Percentiles rank a stretch among this genome's conserved stretches.
phyloP scores from a whole-genome alignment of 1,140 invertebrate genomes.

The Heliconius hermathena region DNA sequence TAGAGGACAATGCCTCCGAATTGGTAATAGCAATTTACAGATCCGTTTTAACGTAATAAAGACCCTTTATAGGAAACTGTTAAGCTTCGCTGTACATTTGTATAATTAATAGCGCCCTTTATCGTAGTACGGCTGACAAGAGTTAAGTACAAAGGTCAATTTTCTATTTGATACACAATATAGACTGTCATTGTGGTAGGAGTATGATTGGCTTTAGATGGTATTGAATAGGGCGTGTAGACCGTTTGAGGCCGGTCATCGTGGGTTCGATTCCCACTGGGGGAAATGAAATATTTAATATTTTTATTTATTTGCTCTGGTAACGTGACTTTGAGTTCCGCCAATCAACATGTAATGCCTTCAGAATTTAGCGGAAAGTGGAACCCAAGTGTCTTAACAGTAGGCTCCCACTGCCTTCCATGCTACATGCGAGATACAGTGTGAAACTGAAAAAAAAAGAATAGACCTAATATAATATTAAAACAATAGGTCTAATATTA shows the following conservation, averaged over 20 bases:
- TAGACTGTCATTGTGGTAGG: background rate
- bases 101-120: conserved; percentile 25
- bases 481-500: no score
- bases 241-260: no score
- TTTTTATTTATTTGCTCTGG: background rate
- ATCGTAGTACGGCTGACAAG: background rate
- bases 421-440: no score
- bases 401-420: background rate
- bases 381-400: background rate
- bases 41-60: conserved; percentile 25
- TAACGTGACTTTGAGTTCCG: background rate
- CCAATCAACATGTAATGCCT: background rate
- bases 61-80: conserved; percentile 25
- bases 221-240: no score
- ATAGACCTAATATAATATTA: no score
- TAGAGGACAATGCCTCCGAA: conserved; percentile 26
- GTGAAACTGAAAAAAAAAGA: no score
- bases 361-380: no score
- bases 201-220: no score
- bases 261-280: background rate
- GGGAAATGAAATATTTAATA: background rate
- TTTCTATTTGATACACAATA: background rate
- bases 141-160: conserved; percentile 8
- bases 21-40: conserved; percentile 24
- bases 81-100: conserved; percentile 18